Evolutionary conservation across 1,140 invertebrate species (phyloP).

Genomic region (Conus ventricosus): DNA sequence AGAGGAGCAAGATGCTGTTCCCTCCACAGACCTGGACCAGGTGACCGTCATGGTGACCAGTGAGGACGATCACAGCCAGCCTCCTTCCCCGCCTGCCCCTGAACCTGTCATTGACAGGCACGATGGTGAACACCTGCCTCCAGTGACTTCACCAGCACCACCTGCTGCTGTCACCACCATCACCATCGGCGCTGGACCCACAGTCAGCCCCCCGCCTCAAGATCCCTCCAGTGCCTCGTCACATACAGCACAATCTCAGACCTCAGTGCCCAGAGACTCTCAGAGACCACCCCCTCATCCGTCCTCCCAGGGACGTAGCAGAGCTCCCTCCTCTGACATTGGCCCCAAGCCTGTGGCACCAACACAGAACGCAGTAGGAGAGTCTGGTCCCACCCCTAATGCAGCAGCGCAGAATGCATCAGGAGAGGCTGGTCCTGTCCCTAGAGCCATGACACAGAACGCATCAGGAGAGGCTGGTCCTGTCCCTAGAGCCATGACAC

Average conservation of each 20-base stretch:
- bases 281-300: not conserved
- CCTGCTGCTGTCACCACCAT: slow-evolving; percentile 32
- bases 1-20: slow-evolving; percentile 63
- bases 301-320: not conserved
- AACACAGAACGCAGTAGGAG: no score
- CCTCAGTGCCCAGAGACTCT: not conserved
- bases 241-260: not conserved
- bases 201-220: not conserved
- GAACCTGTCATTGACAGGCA: not conserved
- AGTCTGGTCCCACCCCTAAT: no score
- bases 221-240: not conserved
- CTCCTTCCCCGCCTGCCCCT: not conserved
- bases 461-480: not conserved
- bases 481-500: not conserved
- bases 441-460: not conserved
- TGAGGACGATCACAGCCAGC: slow-evolving; percentile 40
- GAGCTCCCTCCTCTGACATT: not conserved
- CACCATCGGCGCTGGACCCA: not conserved
- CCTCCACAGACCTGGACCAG: slow-evolving; percentile 65
- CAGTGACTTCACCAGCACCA: not conserved
- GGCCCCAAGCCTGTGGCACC: not conserved
- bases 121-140: not conserved
- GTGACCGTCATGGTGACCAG: slow-evolving; percentile 59
- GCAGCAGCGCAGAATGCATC: not conserved
- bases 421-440: not conserved